phyloP scores from a whole-genome alignment of 92 coral and sea anemone genomes.

The Siderastrea siderea region DNA sequence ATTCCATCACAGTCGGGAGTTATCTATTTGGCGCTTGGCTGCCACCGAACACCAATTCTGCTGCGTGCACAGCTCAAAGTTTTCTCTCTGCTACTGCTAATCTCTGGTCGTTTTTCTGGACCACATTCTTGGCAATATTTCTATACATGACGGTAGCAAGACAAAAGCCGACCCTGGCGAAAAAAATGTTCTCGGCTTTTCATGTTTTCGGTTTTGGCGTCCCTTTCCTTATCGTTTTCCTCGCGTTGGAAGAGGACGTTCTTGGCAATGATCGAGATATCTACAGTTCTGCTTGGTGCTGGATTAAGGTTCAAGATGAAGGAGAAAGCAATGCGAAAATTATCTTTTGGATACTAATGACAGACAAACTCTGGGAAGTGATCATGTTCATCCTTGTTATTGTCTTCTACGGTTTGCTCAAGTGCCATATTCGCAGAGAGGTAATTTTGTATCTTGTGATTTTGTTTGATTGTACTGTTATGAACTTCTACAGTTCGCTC shows the following conservation, averaged over 20 bases:
- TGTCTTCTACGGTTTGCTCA: slow-evolving; percentile 66
- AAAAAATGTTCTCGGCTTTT: slow-evolving; percentile 65
- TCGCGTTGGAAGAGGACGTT: slow-evolving; percentile 22
- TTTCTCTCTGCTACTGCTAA: slow-evolving; percentile 82
- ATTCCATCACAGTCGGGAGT: slow-evolving; percentile 78
- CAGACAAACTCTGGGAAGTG: slow-evolving; percentile 90
- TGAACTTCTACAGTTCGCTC: slow-evolving; percentile 60
- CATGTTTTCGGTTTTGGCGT: slow-evolving; percentile 81
- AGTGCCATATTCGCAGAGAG: slow-evolving; percentile 74
- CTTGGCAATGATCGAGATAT: slow-evolving; percentile 74
- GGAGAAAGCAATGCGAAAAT: neutral
- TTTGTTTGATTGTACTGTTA: neutral
- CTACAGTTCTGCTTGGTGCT: slow-evolving; percentile 86
- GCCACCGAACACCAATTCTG: slow-evolving; percentile 7
- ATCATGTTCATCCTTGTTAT: slow-evolving; percentile 65
- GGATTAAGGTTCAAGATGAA: slow-evolving; percentile 55
- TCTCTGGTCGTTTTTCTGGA: slow-evolving; percentile 92
- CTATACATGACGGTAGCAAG: slow-evolving; percentile 69
- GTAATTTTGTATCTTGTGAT: slow-evolving; percentile 23
- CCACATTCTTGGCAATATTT: slow-evolving; percentile 78
- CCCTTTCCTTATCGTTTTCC: slow-evolving; percentile 47
- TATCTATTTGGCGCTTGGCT: slow-evolving; percentile 46
- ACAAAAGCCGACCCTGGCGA: slow-evolving; percentile 61
- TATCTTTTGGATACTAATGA: slow-evolving; percentile 83
- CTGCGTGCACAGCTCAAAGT: slow-evolving; percentile 76